Percentiles rank a stretch among this genome's conserved stretches.
phyloP scores from a whole-genome alignment of 2,888 invertebrate genomes.

The Drosophila maculinotata region DNA sequence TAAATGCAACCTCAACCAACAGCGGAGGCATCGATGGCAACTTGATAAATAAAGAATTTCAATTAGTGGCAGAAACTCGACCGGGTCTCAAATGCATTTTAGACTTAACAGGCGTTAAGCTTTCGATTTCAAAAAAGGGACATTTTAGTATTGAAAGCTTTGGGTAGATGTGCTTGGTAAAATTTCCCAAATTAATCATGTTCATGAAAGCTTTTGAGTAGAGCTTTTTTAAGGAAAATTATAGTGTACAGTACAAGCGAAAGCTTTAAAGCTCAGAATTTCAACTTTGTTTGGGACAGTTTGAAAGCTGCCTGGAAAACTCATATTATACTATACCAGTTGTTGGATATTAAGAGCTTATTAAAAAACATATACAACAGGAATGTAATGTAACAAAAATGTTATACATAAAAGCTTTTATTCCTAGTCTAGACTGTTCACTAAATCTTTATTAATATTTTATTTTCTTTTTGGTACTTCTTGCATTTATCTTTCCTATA shows the following conservation, averaged over 20 bases:
- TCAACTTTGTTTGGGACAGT: slow-evolving; percentile 1
- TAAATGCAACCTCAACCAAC: slow-evolving; percentile 11
- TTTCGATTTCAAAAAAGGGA: background rate
- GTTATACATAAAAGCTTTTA: background rate
- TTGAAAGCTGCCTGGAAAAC: background rate
- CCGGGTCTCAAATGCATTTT: slow-evolving; percentile 16
- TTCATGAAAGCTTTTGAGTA: background rate
- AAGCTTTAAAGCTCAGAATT: background rate
- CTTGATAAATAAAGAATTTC: slow-evolving; percentile 72
- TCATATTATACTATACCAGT: background rate
- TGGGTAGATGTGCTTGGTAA: background rate
- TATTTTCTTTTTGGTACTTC: background rate
- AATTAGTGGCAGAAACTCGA: slow-evolving; percentile 60
- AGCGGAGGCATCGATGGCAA: slow-evolving; percentile 42
- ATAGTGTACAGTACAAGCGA: background rate
- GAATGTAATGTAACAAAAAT: background rate
- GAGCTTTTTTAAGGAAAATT: background rate
- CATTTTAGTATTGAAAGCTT: slow-evolving; percentile 18
- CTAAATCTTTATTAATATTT: background rate
- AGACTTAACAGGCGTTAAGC: background rate
- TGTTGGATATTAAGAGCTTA: background rate
- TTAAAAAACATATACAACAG: background rate
- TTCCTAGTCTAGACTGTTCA: background rate
- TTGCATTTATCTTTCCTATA: background rate
- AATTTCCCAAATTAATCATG: background rate